Conservation (phyloP, 2,888 invertebrate species). For the Drosophila helvetica region DNA sequence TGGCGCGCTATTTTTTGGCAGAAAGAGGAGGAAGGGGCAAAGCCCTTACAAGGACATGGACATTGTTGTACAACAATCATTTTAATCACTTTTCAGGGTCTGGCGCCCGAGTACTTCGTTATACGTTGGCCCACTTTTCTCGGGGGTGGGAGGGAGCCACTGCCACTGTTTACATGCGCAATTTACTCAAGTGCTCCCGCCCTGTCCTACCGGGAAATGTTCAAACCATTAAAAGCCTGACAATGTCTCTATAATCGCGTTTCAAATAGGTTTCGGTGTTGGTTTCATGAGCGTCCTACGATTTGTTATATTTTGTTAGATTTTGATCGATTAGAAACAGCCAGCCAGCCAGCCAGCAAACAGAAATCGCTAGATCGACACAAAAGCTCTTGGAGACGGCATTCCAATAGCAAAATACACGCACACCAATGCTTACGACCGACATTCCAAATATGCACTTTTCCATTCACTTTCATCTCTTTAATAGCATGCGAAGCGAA, state of each 20-base stretch:
- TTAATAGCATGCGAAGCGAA: too few species aligned
- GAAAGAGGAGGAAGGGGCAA: constrained; percentile 1
- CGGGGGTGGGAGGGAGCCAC: constrained; percentile 21
- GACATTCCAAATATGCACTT: too few species aligned
- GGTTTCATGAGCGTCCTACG: neutral
- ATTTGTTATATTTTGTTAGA: neutral
- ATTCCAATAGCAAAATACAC: too few species aligned
- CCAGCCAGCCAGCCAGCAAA: too few species aligned
- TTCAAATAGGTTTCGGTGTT: constrained; percentile 11
- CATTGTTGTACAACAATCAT: constrained; percentile 68
- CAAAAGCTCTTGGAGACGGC: too few species aligned
- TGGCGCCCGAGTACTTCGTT: constrained; percentile 53
- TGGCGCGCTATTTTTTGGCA: constrained; percentile 47
- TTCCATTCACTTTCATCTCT: too few species aligned
- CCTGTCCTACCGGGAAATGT: constrained; percentile 28
- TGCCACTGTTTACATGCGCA: constrained; percentile 73
- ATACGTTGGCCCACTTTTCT: constrained; percentile 17
- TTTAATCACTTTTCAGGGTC: constrained; percentile 80
- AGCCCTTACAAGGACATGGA: constrained; percentile 53
- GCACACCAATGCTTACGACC: too few species aligned
- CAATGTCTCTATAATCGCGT: constrained; percentile 5
- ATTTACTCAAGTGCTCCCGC: constrained; percentile 73
- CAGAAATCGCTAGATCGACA: too few species aligned
- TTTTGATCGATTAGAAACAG: neutral
- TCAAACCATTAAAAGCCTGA: constrained; percentile 69